Base-by-base conservation (phyloP, 1,140 invertebrate species). In the Apis florea region DNA sequence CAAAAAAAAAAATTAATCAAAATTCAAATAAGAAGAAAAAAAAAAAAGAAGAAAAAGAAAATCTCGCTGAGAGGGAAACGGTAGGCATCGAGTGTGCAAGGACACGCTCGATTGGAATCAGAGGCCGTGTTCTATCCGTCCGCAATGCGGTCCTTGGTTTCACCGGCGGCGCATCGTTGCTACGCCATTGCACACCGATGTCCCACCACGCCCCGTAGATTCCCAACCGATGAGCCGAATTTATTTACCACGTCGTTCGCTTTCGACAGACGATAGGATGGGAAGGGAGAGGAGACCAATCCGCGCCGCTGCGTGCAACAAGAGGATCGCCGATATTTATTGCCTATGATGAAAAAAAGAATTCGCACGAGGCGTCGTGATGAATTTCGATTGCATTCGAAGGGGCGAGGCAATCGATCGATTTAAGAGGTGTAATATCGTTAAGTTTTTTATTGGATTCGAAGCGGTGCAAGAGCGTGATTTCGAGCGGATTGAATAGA, bases 81-180 rank as follows among this genome's bases (percentile, higher is more conserved):
- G 53, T 54, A 54, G 54, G 21, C 53, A 79, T 72, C 47, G 24
- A 15, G 21, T 61, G 53, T 19, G 31, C 40, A 51, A 56, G 11
- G 54, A 26, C 64, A 53, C n/a, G 40, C 64, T 69, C 64, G 69
- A 74, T 82, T 54, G 68, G 4, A 77, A 74, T 19, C 53, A 58
- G 47, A 84, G 47, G 82, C 58, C 26, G 19, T 5, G 58, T 77
- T 71, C 61, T 13, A 58, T n/a, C 49, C 40, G 69, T 58, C 83
- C 56, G 83, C 78, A 83, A 85, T 77, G 79, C 80, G 67, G 79
- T 83, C 54, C 69, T 83, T 49, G 51, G 56, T 73, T 56, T 72
- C 69, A 59, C 24, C 80, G 26, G 19, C 49, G 56, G 54, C 80
- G 75, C 75, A 63, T 63, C 75, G 56, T 58, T 82, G 31, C 31